These are phyloP conservation scores for Podarcis muralis DNA, from an alignment of 2,113 vertebrate genomes.

Conservation along the genomic window DNA sequence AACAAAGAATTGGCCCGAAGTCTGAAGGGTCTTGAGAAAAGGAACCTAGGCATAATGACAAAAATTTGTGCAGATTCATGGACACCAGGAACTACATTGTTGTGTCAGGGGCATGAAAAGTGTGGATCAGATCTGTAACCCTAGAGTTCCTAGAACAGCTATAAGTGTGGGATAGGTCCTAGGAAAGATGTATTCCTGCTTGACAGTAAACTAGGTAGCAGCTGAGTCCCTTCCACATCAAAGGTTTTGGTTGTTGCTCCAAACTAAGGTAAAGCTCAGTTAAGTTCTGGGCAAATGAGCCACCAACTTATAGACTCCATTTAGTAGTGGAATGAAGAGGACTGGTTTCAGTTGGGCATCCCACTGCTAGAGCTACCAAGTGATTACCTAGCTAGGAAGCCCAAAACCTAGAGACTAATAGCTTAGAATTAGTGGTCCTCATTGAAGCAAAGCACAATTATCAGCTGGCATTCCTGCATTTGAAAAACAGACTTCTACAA, in stretches of 20 bases:
- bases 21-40: constrained; percentile 89
- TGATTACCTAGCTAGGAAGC: background rate
- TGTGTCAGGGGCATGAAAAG: too few species aligned
- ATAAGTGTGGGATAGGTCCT: too few species aligned
- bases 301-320: background rate
- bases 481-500: background rate
- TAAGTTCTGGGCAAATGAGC: too few species aligned
- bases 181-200: too few species aligned
- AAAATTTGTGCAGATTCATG: too few species aligned
- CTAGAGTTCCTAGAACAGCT: too few species aligned
- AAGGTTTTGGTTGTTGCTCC: too few species aligned
- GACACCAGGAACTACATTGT: too few species aligned
- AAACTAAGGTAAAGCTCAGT: too few species aligned
- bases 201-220: too few species aligned
- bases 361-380: background rate
- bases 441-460: background rate
- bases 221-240: too few species aligned
- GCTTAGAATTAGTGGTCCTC: background rate
- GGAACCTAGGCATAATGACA: constrained; percentile 79
- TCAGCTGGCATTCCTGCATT: background rate
- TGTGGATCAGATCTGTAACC: too few species aligned
- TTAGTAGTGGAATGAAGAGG: background rate
- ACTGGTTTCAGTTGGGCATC: background rate
- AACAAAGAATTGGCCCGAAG: constrained; percentile 88
- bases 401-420: background rate